phyloP scores from a whole-genome alignment of 2,797 vertebrate species.

The Phrynocephalus guinanensis region DNA sequence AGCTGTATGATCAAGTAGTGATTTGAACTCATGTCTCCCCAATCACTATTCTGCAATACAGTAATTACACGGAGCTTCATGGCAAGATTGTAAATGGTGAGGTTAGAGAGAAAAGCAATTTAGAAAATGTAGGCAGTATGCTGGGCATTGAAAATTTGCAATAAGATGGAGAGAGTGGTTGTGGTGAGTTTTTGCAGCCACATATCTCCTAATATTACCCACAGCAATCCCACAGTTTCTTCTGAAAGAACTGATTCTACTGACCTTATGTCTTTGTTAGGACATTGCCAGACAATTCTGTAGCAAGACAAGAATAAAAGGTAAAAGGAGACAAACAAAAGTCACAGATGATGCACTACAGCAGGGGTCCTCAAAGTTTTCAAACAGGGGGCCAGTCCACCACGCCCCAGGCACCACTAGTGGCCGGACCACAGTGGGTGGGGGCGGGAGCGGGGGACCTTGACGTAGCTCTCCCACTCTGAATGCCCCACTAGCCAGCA shows the following conservation, averaged over 20 bases:
- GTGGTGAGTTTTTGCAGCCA: not conserved
- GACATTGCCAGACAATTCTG: not conserved
- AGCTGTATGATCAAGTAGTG: too few species aligned
- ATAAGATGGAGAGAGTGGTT: not conserved
- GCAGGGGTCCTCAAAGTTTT: too few species aligned
- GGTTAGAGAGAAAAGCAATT: not conserved
- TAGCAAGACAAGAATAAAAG: not conserved
- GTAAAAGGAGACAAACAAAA: not conserved
- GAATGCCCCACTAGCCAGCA: too few species aligned
- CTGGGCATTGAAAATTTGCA: not conserved
- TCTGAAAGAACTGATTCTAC: not conserved
- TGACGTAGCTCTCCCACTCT: too few species aligned
- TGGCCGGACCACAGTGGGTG: too few species aligned
- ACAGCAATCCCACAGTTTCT: too few species aligned
- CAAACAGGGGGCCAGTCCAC: too few species aligned
- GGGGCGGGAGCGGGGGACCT: too few species aligned
- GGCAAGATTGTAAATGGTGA: not conserved
- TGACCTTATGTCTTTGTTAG: not conserved
- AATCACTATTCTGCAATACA: too few species aligned
- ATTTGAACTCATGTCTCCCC: too few species aligned
- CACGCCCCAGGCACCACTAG: too few species aligned
- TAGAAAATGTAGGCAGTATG: not conserved
- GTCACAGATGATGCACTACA: not conserved
- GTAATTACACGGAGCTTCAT: too few species aligned
- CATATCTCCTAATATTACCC: not conserved